phyloP scores from a whole-genome alignment of 2,797 vertebrate species.

The Typhlichthys eigenmanni region DNA sequence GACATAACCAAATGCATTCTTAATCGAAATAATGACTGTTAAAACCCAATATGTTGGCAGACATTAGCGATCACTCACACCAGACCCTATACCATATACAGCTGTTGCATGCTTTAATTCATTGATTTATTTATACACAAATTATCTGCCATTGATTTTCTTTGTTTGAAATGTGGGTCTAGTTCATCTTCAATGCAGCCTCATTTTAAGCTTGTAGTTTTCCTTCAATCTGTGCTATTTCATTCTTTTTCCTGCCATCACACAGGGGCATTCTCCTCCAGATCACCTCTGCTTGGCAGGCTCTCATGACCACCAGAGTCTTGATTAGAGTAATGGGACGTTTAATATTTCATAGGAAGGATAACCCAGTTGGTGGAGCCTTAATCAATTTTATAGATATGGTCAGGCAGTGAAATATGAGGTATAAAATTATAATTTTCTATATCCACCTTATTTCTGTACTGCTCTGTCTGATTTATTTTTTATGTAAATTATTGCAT shows the following conservation, averaged over 20 bases:
- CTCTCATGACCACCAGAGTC: constrained; percentile 49
- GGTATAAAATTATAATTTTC: constrained; percentile 57
- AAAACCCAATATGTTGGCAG: no score
- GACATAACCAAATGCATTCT: no score
- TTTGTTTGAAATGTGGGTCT: constrained; percentile 26
- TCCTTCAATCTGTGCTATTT: constrained; percentile 32
- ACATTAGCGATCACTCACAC: constrained; percentile 12
- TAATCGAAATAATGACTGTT: no score
- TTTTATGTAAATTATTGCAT: no score
- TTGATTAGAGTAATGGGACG: constrained; percentile 65
- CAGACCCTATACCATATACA: constrained; percentile 13
- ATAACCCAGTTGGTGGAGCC: constrained; percentile 54
- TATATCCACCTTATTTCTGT: constrained; percentile 3
- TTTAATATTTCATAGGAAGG: constrained; percentile 65
- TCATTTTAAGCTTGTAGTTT: constrained; percentile 10
- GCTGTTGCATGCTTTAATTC: constrained; percentile 26
- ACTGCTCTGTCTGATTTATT: neutral
- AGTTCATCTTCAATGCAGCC: constrained; percentile 25
- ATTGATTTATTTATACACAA: constrained; percentile 25
- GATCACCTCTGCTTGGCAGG: constrained; percentile 44
- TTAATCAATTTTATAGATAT: constrained; percentile 60
- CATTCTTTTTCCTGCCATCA: constrained; percentile 14
- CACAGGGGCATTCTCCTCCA: constrained; percentile 44
- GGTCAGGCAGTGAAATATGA: constrained; percentile 55
- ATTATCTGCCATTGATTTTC: constrained; percentile 30